Percentiles rank a stretch among this genome's conserved stretches.
Conservation (phyloP, 2,888 invertebrate genomes). For the Rhimphoctona megacephalus region DNA sequence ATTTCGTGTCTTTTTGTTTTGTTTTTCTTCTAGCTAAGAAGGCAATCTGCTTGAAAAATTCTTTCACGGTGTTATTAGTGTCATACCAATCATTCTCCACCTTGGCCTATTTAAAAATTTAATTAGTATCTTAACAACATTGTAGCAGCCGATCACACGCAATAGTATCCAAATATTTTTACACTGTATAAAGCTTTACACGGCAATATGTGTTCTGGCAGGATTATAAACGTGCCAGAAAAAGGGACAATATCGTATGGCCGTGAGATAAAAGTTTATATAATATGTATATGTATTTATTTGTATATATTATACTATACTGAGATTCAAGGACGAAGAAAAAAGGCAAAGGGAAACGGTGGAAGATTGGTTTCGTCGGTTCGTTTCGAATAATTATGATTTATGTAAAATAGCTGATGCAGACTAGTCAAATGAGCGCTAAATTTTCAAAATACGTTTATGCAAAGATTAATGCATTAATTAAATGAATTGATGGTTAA, state of each 20-base stretch:
- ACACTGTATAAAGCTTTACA: constrained; percentile 3
- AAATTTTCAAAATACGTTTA: no score
- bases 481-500: no score
- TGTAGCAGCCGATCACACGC: constrained; percentile 58
- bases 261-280: constrained; percentile 36
- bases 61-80: background rate
- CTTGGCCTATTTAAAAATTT: constrained; percentile 51
- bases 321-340: constrained; percentile 45
- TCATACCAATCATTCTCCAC: constrained; percentile 41
- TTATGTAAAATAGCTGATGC: no score
- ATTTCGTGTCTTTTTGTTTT: background rate
- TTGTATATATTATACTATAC: constrained; percentile 45
- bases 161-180: constrained; percentile 51
- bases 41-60: constrained; percentile 1
- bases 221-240: constrained; percentile 8
- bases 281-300: constrained; percentile 43
- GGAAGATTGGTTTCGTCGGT: constrained; percentile 75
- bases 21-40: constrained; percentile 7
- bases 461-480: no score
- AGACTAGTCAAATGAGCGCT: no score
- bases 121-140: constrained; percentile 52
- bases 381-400: constrained; percentile 70
- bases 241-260: constrained; percentile 7
- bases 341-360: constrained; percentile 54
- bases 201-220: background rate